Conservation (phyloP, 2,888 invertebrate species). For the Drosophila colorata region DNA sequence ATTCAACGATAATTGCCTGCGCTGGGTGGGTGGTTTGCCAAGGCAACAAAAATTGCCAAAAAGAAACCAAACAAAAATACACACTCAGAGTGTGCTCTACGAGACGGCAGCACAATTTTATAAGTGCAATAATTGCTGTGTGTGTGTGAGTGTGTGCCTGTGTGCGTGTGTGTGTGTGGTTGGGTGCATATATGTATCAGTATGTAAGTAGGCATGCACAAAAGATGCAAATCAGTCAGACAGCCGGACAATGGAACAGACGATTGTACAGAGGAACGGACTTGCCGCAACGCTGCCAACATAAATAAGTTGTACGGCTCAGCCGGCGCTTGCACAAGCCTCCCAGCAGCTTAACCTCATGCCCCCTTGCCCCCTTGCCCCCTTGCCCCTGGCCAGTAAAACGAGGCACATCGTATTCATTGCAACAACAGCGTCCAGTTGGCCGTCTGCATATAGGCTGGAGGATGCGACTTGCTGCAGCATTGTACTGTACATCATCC, state of each 20-base stretch:
- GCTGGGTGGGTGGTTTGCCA: constrained; percentile 29
- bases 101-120: constrained; percentile 58
- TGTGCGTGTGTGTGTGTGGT: constrained; percentile 7
- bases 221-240: constrained; percentile 76
- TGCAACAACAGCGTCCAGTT: constrained; percentile 37
- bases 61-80: constrained; percentile 29
- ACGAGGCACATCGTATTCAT: constrained; percentile 63
- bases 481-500: constrained; percentile 53
- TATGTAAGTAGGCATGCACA: constrained; percentile 54
- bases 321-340: constrained; percentile 47
- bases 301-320: constrained; percentile 75
- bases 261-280: constrained; percentile 36
- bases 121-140: constrained; percentile 76
- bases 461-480: constrained; percentile 33
- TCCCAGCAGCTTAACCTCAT: constrained; percentile 42
- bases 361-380: background rate
- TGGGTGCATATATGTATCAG: constrained; percentile 21
- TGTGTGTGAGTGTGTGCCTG: constrained; percentile 23
- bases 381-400: background rate
- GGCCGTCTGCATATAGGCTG: constrained; percentile 38
- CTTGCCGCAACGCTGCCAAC: constrained; percentile 58
- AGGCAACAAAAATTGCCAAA: constrained; percentile 40
- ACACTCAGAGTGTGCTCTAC: constrained; percentile 11
- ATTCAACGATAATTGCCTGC: constrained; percentile 70
- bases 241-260: constrained; percentile 54